Conservation (phyloP, 2,888 invertebrate genomes). For the Stictocephala bisonia region DNA sequence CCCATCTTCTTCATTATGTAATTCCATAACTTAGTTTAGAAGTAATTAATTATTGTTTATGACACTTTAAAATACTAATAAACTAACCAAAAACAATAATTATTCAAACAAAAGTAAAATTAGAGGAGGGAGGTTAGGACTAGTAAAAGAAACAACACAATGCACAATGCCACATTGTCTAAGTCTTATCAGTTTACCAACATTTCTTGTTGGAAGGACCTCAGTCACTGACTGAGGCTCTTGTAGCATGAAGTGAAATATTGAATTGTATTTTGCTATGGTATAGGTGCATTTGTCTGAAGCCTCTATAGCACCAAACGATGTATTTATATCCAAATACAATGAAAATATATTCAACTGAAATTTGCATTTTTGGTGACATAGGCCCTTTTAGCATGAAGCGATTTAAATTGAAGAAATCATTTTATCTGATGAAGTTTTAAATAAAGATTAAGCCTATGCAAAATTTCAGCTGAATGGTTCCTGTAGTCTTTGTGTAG, state of each 20-base stretch:
- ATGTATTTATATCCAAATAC: background rate
- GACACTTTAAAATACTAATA: no score
- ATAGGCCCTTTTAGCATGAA: background rate
- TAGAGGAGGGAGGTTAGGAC: no score
- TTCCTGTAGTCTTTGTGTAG: no score
- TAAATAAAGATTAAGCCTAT: no score
- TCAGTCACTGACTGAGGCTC: background rate
- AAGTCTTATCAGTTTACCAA: background rate
- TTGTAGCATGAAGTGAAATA: background rate
- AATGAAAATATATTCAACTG: background rate
- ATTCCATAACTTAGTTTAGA: no score
- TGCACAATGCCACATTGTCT: background rate
- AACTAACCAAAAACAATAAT: no score
- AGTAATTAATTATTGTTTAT: no score
- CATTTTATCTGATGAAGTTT: no score
- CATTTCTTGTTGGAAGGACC: background rate
- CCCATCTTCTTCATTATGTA: no score
- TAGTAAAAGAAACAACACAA: background rate
- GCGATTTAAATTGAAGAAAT: constrained; percentile 12
- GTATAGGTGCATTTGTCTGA: background rate
- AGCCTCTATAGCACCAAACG: background rate
- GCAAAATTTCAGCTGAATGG: no score
- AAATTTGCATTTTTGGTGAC: background rate
- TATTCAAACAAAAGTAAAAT: no score
- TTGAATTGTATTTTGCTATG: background rate